phyloP scores from a whole-genome alignment of 2,888 invertebrate genomes.

The Ochlodes sylvanus region DNA sequence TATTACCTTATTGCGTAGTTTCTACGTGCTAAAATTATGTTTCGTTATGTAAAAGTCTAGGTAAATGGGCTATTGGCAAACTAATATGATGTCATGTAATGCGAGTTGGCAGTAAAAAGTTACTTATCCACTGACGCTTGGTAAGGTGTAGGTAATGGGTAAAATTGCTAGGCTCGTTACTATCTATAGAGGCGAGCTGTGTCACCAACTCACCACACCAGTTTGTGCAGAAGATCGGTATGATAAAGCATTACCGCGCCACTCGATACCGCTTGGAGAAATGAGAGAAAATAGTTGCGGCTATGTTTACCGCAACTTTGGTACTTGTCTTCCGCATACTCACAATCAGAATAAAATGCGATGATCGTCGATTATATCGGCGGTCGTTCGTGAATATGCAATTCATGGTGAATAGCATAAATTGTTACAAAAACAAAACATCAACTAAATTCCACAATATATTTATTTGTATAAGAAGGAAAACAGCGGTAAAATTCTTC shows the following conservation, averaged over 20 bases:
- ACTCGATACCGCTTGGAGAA: slow-evolving; percentile 29
- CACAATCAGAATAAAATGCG: slow-evolving; percentile 30
- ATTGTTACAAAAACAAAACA: slow-evolving; percentile 3
- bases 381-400: slow-evolving; percentile 14
- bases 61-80: slow-evolving; percentile 10
- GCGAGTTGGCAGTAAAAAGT: slow-evolving; percentile 1
- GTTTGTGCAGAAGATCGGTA: slow-evolving; percentile 15
- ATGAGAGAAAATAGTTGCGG: slow-evolving; percentile 38
- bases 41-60: slow-evolving; percentile 1
- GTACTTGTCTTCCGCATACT: slow-evolving; percentile 32
- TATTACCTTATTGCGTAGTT: slow-evolving; percentile 4
- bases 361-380: slow-evolving; percentile 18
- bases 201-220: slow-evolving; percentile 10
- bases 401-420: slow-evolving; percentile 7
- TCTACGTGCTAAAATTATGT: background rate
- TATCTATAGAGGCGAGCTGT: slow-evolving; percentile 2
- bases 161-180: slow-evolving; percentile 1
- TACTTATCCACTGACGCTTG: background rate
- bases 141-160: background rate
- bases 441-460: background rate
- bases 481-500: background rate
- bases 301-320: slow-evolving; percentile 28
- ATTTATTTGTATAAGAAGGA: background rate
- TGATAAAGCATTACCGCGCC: slow-evolving; percentile 32
- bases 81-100: background rate